phyloP scores from a whole-genome alignment of 2,888 invertebrate genomes.

The Mimachlamys varia region DNA sequence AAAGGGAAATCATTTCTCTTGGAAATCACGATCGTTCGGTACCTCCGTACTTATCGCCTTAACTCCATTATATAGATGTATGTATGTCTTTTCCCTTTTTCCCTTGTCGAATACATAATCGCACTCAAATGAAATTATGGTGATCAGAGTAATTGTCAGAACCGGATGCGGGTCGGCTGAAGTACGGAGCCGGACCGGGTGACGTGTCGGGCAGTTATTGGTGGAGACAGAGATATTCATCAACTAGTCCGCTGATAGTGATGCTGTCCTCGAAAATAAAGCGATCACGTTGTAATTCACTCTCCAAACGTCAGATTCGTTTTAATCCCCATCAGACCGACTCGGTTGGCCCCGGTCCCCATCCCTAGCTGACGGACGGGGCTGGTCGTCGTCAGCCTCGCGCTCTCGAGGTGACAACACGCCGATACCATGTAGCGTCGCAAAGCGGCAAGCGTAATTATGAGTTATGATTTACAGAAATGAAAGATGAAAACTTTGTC shows the following conservation, averaged over 20 bases:
- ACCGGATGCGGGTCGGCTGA: slow-evolving; percentile 32
- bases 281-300: slow-evolving; percentile 25
- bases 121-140: slow-evolving; percentile 28
- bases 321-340: slow-evolving; percentile 28
- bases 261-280: slow-evolving; percentile 21
- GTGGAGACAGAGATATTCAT: not conserved
- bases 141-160: slow-evolving; percentile 27
- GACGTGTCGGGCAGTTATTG: not conserved
- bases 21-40: not conserved
- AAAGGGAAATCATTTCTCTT: not conserved
- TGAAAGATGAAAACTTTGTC: slow-evolving; percentile 50
- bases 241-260: not conserved
- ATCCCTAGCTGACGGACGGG: slow-evolving; percentile 9
- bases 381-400: slow-evolving; percentile 19
- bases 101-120: slow-evolving; percentile 28
- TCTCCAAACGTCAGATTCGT: slow-evolving; percentile 22
- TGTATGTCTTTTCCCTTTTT: not conserved
- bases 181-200: slow-evolving; percentile 15
- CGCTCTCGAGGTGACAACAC: slow-evolving; percentile 37
- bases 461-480: slow-evolving; percentile 46
- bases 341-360: not conserved
- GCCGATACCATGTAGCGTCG: slow-evolving; percentile 19
- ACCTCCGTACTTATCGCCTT: not conserved
- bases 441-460: slow-evolving; percentile 46
- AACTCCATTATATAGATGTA: slow-evolving; percentile 20